Conservation (phyloP, 2,888 invertebrate species). For the Eubasilissa splendida region DNA sequence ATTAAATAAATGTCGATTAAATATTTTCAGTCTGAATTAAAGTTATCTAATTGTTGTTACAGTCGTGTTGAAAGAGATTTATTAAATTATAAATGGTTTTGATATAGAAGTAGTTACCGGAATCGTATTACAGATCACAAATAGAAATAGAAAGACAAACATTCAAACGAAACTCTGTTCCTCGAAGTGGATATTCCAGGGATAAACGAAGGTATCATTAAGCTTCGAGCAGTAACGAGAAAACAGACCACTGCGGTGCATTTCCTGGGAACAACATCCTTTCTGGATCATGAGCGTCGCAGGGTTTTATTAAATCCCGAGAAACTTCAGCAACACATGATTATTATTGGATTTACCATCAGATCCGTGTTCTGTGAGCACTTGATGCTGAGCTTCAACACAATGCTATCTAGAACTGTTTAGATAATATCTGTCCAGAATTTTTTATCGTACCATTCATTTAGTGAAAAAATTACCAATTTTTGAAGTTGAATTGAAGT, state of each 20-base stretch:
- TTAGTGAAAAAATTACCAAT: no score
- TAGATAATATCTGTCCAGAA: no score
- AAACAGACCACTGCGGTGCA: not conserved
- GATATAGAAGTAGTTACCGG: not conserved
- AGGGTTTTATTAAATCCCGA: not conserved
- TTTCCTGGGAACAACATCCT: not conserved
- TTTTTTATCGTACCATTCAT: no score
- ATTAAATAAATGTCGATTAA: not conserved
- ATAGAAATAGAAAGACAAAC: constrained; percentile 9
- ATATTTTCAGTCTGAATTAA: not conserved
- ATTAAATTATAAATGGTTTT: not conserved
- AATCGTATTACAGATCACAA: not conserved
- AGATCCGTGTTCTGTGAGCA: no score
- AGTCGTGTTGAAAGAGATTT: not conserved
- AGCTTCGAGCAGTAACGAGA: constrained; percentile 2
- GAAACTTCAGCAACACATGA: not conserved
- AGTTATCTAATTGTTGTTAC: no score
- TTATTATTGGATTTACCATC: no score
- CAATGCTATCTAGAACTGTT: no score
- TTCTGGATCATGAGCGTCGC: not conserved
- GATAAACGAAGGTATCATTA: constrained; percentile 13
- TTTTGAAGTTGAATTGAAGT: no score
- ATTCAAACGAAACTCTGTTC: not conserved
- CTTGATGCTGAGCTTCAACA: no score
- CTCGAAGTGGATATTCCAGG: constrained; percentile 11